Percentiles rank a stretch among this genome's conserved stretches.
phyloP scores from a whole-genome alignment of 2,797 vertebrate species.

The Eutrigla gurnardus region DNA sequence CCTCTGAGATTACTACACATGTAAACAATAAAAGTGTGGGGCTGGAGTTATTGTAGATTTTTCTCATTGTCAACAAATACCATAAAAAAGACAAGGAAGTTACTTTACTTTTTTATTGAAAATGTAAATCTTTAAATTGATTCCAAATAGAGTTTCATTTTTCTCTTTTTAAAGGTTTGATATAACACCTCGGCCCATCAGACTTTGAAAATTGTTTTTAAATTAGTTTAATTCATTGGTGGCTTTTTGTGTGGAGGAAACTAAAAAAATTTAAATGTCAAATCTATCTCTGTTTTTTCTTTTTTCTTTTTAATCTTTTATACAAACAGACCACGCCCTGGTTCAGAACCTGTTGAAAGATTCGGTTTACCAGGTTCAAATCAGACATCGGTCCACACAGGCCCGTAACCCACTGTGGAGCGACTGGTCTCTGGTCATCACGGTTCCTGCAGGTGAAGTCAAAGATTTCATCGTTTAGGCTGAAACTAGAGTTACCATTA shows the following conservation, averaged over 20 bases:
- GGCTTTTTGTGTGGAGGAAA: neutral
- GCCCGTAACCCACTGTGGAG: conserved; percentile 73
- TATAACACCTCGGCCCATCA: too few species aligned
- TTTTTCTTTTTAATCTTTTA: neutral
- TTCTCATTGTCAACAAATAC: too few species aligned
- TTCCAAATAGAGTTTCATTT: too few species aligned
- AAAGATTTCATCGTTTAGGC: neutral
- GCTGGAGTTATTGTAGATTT: neutral
- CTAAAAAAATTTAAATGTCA: neutral
- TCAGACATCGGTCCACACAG: conserved; percentile 67
- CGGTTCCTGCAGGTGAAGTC: conserved; percentile 75
- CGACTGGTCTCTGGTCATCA: conserved; percentile 67
- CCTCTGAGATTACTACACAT: neutral
- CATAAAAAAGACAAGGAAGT: too few species aligned
- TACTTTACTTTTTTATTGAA: too few species aligned
- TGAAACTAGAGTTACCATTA: neutral
- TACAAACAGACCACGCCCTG: conserved; percentile 56
- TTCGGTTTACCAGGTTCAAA: conserved; percentile 63
- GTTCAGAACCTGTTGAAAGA: conserved; percentile 57
- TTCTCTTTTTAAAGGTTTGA: too few species aligned
- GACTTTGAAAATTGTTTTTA: neutral
- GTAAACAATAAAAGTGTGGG: neutral
- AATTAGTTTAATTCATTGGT: neutral
- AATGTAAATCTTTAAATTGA: too few species aligned
- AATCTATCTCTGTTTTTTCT: neutral